phyloP scores from a whole-genome alignment of 2,888 invertebrate genomes.

The Aproaerema taeniolella region DNA sequence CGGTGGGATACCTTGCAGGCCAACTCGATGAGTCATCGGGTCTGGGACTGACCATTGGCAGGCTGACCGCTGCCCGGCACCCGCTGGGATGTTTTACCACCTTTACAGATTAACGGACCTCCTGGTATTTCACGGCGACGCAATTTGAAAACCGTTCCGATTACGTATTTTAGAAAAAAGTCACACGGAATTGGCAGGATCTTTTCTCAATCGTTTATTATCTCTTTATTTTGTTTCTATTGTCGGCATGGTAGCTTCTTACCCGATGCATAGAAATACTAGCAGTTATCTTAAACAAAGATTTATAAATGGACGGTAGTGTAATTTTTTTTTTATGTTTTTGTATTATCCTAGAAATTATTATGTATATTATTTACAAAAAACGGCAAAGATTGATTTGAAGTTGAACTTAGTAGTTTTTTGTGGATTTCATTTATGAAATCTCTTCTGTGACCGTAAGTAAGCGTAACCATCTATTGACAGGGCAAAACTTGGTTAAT shows the following conservation, averaged over 20 bases:
- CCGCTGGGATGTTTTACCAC: conserved; percentile 33
- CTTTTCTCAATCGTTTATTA: too few relatives aligned
- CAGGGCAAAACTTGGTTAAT: too few relatives aligned
- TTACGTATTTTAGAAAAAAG: too few relatives aligned
- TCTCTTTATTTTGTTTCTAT: too few relatives aligned
- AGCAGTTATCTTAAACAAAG: conserved; percentile 28
- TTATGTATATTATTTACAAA: conserved; percentile 7
- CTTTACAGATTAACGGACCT: conserved; percentile 34
- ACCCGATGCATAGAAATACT: conserved; percentile 16
- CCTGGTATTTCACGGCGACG: conserved; percentile 17
- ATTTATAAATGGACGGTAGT: conserved; percentile 16
- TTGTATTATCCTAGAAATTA: too few relatives aligned
- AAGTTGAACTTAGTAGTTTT: too few relatives aligned
- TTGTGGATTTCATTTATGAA: too few relatives aligned
- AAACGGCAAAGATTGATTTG: conserved; percentile 8
- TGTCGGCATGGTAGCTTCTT: too few relatives aligned
- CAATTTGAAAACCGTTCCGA: conserved; percentile 18
- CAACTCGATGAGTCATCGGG: conserved; percentile 52
- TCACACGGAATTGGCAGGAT: too few relatives aligned
- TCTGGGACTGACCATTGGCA: conserved; percentile 29
- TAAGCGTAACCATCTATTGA: conserved; percentile 30
- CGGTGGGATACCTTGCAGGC: conserved; percentile 52
- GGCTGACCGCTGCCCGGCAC: conserved; percentile 14
- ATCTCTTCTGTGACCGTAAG: conserved; percentile 16
- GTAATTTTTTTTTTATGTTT: conserved; percentile 16